phyloP scores from a whole-genome alignment of 1,140 invertebrate species.

The Eueides isabella region DNA sequence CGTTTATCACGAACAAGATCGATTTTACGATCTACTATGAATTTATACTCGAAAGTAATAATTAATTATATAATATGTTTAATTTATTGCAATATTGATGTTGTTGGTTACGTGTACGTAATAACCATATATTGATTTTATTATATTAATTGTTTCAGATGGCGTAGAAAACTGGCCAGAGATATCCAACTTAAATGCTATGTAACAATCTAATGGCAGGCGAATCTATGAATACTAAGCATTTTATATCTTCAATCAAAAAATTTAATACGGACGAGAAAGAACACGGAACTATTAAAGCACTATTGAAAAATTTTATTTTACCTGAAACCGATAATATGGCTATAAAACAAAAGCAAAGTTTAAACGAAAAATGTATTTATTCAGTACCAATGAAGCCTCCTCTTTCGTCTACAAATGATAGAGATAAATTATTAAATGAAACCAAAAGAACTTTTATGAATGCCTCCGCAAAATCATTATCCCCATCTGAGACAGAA shows the following conservation, averaged over 20 bases:
- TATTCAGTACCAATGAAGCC: slow-evolving; percentile 68
- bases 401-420: slow-evolving; percentile 47
- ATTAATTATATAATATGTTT: slow-evolving; percentile 36
- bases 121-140: slow-evolving; percentile 37
- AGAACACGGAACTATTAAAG: slow-evolving; percentile 66
- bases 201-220: slow-evolving; percentile 72
- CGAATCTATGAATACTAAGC: slow-evolving; percentile 61
- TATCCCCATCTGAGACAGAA: slow-evolving; percentile 35
- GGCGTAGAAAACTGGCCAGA: slow-evolving; percentile 69
- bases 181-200: slow-evolving; percentile 67
- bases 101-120: slow-evolving; percentile 36
- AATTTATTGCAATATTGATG: slow-evolving; percentile 22
- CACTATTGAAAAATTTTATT: slow-evolving; percentile 69
- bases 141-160: slow-evolving; percentile 70
- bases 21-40: slow-evolving; percentile 21
- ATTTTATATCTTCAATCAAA: slow-evolving; percentile 66
- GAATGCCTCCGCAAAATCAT: slow-evolving; percentile 57
- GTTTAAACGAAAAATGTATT: slow-evolving; percentile 58
- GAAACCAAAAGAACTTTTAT: slow-evolving; percentile 70
- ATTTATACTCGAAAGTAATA: slow-evolving; percentile 32
- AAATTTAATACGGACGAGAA: slow-evolving; percentile 59
- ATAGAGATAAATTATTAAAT: slow-evolving; percentile 60
- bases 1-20: slow-evolving; percentile 24
- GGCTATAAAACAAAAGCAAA: slow-evolving; percentile 74
- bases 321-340: slow-evolving; percentile 64